A percentile compares a stretch with the other conserved stretches of the same genome.
Conservation (phyloP, 2,888 invertebrate species). For the Hesperia comma region DNA sequence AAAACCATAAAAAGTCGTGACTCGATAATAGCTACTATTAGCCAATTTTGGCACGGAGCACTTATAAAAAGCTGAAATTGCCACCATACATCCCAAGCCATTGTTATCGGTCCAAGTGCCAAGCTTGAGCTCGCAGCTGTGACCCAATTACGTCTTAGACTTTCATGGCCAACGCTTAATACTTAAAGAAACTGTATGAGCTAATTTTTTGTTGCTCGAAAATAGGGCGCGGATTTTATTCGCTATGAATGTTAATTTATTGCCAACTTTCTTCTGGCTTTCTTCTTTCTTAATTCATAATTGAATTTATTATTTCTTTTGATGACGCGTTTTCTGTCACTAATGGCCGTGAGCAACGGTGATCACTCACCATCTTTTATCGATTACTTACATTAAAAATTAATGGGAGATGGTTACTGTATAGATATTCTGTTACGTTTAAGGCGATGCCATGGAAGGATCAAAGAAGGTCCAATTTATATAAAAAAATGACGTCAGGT, state of each 20-base stretch:
- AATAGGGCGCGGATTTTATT: neutral
- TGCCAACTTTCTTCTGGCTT: too few relatives aligned
- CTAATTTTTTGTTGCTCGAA: neutral
- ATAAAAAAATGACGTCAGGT: too few relatives aligned
- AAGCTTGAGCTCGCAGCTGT: slow-evolving; percentile 8
- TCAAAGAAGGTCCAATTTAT: too few relatives aligned
- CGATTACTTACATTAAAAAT: too few relatives aligned
- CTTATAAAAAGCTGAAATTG: slow-evolving; percentile 10
- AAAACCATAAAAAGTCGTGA: neutral
- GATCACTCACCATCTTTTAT: too few relatives aligned
- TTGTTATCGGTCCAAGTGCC: slow-evolving; percentile 14
- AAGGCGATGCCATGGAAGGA: too few relatives aligned
- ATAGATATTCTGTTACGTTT: too few relatives aligned
- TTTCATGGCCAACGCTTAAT: slow-evolving; percentile 13
- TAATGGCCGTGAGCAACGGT: too few relatives aligned
- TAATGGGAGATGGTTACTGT: too few relatives aligned
- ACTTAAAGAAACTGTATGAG: slow-evolving; percentile 8
- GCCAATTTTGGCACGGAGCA: slow-evolving; percentile 1
- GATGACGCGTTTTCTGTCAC: too few relatives aligned
- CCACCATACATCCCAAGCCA: slow-evolving; percentile 13
- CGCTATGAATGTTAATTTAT: neutral
- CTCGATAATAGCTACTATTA: neutral
- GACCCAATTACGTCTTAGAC: slow-evolving; percentile 18
- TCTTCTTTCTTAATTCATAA: too few relatives aligned
- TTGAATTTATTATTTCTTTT: too few relatives aligned